Percentiles rank a stretch among this genome's conserved stretches.
Conservation (phyloP, 1,140 invertebrate genomes). For the Palaemon carinicauda region DNA sequence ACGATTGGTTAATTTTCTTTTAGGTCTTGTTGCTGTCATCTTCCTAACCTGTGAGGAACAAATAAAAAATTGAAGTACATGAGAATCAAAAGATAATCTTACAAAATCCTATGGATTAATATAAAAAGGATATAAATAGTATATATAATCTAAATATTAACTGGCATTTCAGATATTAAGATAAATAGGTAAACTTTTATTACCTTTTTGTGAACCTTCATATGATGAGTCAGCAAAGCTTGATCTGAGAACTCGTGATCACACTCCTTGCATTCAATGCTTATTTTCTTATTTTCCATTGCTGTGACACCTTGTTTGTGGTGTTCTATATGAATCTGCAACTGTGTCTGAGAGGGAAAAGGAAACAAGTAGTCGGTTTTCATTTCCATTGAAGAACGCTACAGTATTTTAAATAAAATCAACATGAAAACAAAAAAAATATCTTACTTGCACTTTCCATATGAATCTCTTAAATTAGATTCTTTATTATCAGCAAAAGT, state of each 20-base stretch:
- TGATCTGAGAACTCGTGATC: constrained; percentile 21
- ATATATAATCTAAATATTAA: background rate
- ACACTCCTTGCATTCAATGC: constrained; percentile 33
- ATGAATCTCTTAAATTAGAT: too few relatives aligned
- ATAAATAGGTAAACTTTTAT: background rate
- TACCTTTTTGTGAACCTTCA: constrained; percentile 34
- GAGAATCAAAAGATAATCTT: background rate
- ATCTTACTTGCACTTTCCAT: too few relatives aligned
- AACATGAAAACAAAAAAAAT: too few relatives aligned
- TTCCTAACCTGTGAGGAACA: constrained; percentile 28
- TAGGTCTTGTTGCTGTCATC: constrained; percentile 19
- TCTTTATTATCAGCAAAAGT: too few relatives aligned
- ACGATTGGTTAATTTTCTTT: constrained; percentile 23
- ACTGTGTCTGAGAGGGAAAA: constrained; percentile 5
- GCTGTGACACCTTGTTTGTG: background rate
- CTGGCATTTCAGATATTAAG: too few relatives aligned
- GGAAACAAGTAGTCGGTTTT: background rate
- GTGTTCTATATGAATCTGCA: constrained; percentile 13
- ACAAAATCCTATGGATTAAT: background rate
- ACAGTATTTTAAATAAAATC: too few relatives aligned
- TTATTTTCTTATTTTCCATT: background rate
- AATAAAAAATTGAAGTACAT: too few relatives aligned
- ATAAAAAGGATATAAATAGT: too few relatives aligned
- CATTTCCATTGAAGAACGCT: background rate
- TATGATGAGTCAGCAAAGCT: constrained; percentile 28